Evolutionary conservation across 2,797 vertebrate genomes (phyloP), one percentile per base, ranked within the genome.

Genomic region (Sitta carolinensis): DNA sequence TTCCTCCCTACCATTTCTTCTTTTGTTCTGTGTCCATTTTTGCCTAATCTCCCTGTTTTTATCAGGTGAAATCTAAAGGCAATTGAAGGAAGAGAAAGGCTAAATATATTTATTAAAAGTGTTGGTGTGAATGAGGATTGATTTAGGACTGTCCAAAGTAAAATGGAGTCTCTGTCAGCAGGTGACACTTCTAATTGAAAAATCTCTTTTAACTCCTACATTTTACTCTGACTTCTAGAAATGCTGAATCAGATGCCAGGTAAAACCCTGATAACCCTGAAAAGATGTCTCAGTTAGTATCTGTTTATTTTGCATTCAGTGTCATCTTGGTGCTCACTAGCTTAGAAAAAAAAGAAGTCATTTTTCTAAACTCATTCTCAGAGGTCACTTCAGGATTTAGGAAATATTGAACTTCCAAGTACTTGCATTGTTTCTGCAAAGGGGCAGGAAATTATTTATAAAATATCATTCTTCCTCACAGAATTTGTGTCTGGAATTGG

Each of bases 401-500:
- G 77, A 87, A 51, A 62, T 92, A 54, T 5, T 76, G 55, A 90
- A 75, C 55, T 73, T 67, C 38, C 29, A 89, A 82, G 42, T 76
- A 76, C 14, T 76, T 82, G 32, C 29, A 90, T 84, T 92, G 89
- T 84, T 93, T 92, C 70, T 92, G 70, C 74, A 93, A 87, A 84
- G 51, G 36, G 18, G 20, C 26, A 90, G 84, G 77, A 92, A 90
- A 82, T 79, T 0, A 76, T 93, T 77, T 92, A 77, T 51, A 94
- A 90, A 95, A 80, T 84, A 73, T 34, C 40, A 20, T 32, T 84
- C 62, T 90, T 79, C 84, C 63, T 94, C 45, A 84, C 30, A 64
- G 61, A 84, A 95, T 83, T 80, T 92, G 18, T 70, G 55, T 29
- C 50, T 88, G n/a, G 36, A 84, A 81, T 66, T 78, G n/a, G 45